Percentiles rank a stretch among this genome's conserved stretches.
Evolutionary conservation across 2,113 vertebrate genomes (phyloP).

Genomic region (Orthonyx spaldingii): DNA sequence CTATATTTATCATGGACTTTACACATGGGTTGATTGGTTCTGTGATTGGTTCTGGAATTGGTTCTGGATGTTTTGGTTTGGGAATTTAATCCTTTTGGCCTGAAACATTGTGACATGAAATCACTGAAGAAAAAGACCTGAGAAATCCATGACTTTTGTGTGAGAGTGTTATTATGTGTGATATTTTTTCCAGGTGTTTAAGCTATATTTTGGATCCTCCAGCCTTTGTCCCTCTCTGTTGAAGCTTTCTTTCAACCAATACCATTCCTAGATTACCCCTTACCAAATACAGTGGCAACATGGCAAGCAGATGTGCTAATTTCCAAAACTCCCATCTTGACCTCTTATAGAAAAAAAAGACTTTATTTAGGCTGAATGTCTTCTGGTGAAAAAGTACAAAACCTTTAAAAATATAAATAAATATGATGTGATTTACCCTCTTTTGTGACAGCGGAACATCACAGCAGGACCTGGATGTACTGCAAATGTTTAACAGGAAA

Average conservation of each 20-base stretch:
- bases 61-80: not conserved
- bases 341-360: not conserved
- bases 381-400: not conserved
- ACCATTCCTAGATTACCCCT: not conserved
- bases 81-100: not conserved
- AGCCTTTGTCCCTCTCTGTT: not conserved
- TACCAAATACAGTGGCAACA: not conserved
- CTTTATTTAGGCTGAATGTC: not conserved
- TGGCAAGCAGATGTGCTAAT: fast-evolving
- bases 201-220: not conserved
- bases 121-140: not conserved
- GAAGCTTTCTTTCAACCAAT: not conserved
- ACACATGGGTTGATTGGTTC: not conserved
- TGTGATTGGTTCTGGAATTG: not conserved
- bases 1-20: not conserved
- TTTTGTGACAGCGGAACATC: not conserved
- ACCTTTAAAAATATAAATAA: not conserved
- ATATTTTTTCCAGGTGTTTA: not conserved
- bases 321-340: not conserved
- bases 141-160: not conserved
- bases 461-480: constrained; percentile 7
- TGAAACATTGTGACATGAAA: not conserved
- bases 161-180: not conserved
- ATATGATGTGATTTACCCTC: not conserved
- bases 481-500: constrained; percentile 21